Conservation (phyloP, 64 coral and sea anemone species). For the Actinia tenebrosa region DNA sequence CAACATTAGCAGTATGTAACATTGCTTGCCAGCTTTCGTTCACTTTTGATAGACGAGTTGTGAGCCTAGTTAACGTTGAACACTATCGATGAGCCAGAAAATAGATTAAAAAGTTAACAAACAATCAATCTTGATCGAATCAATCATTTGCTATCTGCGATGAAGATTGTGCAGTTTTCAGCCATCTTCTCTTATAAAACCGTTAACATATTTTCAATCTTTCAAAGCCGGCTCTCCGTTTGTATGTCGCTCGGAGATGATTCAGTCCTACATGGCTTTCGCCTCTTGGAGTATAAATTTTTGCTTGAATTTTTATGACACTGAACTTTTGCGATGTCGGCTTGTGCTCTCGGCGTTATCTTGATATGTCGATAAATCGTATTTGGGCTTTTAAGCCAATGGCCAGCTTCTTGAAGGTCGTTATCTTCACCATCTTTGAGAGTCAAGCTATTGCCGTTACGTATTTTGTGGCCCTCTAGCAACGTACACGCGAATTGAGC, state of each 20-base stretch:
- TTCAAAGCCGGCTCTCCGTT: not conserved
- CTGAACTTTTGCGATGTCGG: not conserved
- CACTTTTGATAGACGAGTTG: not conserved
- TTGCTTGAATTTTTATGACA: not conserved
- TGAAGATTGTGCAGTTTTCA: not conserved
- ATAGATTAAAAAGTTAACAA: not conserved
- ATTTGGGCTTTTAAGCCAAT: constrained; percentile 14
- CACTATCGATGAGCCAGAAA: not conserved
- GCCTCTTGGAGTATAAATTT: not conserved
- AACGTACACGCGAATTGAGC: not conserved
- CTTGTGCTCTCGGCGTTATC: constrained; percentile 10
- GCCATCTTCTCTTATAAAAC: not conserved
- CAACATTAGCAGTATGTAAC: not conserved
- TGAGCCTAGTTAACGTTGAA: not conserved
- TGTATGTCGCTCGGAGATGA: not conserved
- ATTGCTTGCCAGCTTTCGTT: not conserved
- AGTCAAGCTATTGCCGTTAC: constrained; percentile 12
- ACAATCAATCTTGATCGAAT: constrained; percentile 10
- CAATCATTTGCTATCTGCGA: not conserved
- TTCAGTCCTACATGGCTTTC: not conserved
- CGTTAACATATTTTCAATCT: not conserved
- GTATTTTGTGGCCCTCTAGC: constrained; percentile 8
- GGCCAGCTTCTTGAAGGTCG: not conserved
- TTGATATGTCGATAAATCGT: constrained; percentile 19
- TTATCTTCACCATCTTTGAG: constrained; percentile 25